Evolutionary conservation across 2,888 invertebrate genomes (phyloP), one percentile per base, ranked within the genome.

Genomic region (Microctonus aethiopoides): DNA sequence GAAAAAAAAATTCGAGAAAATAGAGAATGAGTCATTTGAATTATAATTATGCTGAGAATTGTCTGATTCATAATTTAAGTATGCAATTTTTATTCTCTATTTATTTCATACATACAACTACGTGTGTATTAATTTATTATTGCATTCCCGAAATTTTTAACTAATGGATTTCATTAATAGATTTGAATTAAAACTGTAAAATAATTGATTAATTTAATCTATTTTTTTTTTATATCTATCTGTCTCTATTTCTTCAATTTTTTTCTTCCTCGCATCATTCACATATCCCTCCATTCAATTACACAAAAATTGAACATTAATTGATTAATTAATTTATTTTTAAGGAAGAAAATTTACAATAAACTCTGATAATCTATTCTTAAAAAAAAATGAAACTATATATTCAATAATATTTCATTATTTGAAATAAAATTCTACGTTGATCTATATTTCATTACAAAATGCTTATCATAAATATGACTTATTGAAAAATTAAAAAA

Each of bases 1-100:
- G 41, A 22, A 26, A 64, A 60, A 34, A 41, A 56, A 57, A 22
- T n/a, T n/a, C n/a, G n/a, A n/a, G n/a, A 34, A 57, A 70, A 52
- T n/a, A 59, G 7, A 64, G 13, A 63, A 16, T 46, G 26, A 13
- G n/a, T 54, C 26, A 54, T 54, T 6, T n/a, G n/a, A n/a, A n/a
- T n/a, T 54, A 9, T 11, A n/a, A n/a, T 26, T 6, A 54, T 46
- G 46, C 20, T 2, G 26, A 11, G 13, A 24, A n/a, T 26, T 26
- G 16, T 54, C 54, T 54, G 54, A 54, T 54, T 54, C 54, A 54
- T 29, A 54, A 54, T 54, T 11, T 26, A 11, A 54, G 11, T 26
- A 26, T 10, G 20, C 46, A 46, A 46, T 16, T 2, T 7, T 16
- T 41, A n/a, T 41, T 41, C 46, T 46, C 46, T 16, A n/a, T n/a